A percentile compares a stretch with the other conserved stretches of the same genome.
Conservation (phyloP, 2,888 invertebrate genomes). For the Lycocerus yunnanus region DNA sequence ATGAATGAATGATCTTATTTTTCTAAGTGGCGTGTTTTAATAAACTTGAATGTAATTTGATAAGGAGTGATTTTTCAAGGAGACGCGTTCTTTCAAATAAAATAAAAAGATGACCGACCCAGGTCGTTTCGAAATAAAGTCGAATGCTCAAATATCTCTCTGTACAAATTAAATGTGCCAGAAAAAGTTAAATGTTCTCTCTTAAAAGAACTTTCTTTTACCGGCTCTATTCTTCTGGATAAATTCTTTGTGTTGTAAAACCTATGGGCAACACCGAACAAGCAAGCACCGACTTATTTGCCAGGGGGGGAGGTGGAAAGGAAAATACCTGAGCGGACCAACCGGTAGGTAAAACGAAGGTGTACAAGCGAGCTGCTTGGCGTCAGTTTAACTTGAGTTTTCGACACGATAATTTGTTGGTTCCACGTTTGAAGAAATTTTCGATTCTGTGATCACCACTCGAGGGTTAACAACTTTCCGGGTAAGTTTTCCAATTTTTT, state of each 20-base stretch:
- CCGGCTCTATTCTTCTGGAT: background rate
- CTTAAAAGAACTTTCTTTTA: slow-evolving; percentile 4
- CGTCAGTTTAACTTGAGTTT: slow-evolving; percentile 1
- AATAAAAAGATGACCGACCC: background rate
- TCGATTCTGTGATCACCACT: background rate
- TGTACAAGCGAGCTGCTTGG: background rate
- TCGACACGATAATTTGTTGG: background rate
- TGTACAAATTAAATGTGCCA: slow-evolving; percentile 2
- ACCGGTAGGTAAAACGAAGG: slow-evolving; percentile 5
- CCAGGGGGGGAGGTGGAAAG: slow-evolving; percentile 1
- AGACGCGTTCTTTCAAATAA: background rate
- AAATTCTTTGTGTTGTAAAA: slow-evolving; percentile 4
- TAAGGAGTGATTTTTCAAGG: slow-evolving; percentile 1
- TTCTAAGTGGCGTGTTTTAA: background rate
- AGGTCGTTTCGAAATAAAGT: background rate
- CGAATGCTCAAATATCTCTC: background rate
- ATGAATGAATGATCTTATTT: slow-evolving; percentile 1
- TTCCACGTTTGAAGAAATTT: background rate
- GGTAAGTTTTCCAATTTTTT: background rate
- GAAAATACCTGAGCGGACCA: slow-evolving; percentile 4
- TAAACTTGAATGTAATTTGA: slow-evolving; percentile 4
- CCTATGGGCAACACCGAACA: background rate
- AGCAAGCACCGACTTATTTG: slow-evolving; percentile 2
- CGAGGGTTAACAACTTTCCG: background rate
- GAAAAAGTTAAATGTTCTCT: slow-evolving; percentile 4